A percentile compares a stretch with the other conserved stretches of the same genome.
Conservation (phyloP, 2,888 invertebrate genomes). For the Drosophila ezoana region DNA sequence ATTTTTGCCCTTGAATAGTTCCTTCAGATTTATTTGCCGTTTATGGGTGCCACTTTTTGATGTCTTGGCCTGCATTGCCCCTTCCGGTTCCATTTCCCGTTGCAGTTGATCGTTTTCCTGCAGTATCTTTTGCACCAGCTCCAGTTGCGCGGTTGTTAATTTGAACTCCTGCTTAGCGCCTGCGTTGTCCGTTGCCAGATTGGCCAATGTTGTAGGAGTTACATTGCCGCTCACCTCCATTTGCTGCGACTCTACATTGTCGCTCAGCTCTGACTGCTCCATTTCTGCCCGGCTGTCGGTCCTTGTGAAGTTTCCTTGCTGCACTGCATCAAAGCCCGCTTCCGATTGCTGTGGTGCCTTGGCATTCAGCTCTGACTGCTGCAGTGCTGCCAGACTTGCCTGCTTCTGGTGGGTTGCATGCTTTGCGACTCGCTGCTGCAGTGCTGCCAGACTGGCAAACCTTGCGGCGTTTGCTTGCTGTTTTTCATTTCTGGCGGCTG, state of each 20-base stretch:
- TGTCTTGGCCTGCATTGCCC: background rate
- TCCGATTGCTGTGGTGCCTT: background rate
- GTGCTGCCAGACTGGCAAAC: too few relatives aligned
- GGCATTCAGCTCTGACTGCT: background rate
- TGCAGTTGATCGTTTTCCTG: background rate
- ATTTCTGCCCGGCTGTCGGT: background rate
- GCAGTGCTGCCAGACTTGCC: background rate
- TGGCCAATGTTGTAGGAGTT: background rate
- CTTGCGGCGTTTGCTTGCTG: too few relatives aligned
- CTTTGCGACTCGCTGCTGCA: too few relatives aligned
- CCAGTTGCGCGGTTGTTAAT: background rate
- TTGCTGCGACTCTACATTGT: too few relatives aligned
- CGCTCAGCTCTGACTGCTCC: too few relatives aligned
- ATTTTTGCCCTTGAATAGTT: constrained; percentile 31
- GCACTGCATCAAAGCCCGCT: background rate
- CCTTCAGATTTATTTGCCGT: constrained; percentile 46
- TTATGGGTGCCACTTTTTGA: background rate
- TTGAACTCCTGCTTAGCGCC: background rate
- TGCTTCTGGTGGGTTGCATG: background rate
- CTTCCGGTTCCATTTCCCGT: background rate
- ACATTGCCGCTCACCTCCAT: too few relatives aligned
- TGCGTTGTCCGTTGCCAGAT: background rate
- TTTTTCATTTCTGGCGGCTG: too few relatives aligned
- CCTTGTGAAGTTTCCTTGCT: background rate
- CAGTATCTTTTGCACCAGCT: constrained; percentile 1